These are phyloP conservation scores for Agraylea sexmaculata DNA, from an alignment of 1,140 invertebrate species.

Conservation along the genomic window DNA sequence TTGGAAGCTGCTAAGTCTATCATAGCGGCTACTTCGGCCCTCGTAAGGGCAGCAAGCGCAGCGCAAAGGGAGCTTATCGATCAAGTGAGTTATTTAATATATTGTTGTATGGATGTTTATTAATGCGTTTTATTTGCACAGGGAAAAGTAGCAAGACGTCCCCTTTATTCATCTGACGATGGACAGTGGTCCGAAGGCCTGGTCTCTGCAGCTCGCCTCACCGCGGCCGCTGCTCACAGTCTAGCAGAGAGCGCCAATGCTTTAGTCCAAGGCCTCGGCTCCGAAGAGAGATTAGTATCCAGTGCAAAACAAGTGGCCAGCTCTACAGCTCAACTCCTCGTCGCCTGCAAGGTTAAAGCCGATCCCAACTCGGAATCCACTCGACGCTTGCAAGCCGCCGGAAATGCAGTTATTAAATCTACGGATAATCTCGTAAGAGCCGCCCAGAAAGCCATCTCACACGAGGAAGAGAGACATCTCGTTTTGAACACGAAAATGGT, in stretches of 20 bases:
- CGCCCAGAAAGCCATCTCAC: conserved; percentile 84
- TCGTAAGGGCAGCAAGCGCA: conserved; percentile 91
- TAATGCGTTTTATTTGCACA: conserved; percentile 14
- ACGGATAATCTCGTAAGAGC: conserved; percentile 93
- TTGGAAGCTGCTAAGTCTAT: conserved; percentile 96
- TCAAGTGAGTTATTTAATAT: conserved; percentile 37
- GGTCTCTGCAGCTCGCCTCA: conserved; percentile 87
- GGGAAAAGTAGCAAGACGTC: conserved; percentile 69
- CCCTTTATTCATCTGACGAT: conserved; percentile 78
- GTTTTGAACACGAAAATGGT: conserved; percentile 87
- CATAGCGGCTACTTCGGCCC: conserved; percentile 87
- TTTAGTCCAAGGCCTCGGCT: conserved; percentile 85
- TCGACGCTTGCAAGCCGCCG: conserved; percentile 84
- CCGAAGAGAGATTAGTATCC: conserved; percentile 93
- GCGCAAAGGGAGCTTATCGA: conserved; percentile 91
- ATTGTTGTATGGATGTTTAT: conserved; percentile 2
- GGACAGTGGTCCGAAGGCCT: conserved; percentile 98
- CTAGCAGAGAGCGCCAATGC: conserved; percentile 95
- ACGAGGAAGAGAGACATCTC: conserved; percentile 81
- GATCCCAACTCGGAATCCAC: conserved; percentile 90
- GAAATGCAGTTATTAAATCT: conserved; percentile 93
- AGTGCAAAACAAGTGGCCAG: conserved; percentile 95
- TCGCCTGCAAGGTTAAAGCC: conserved; percentile 96
- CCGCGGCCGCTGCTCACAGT: conserved; percentile 94
- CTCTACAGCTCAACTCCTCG: conserved; percentile 91